phyloP scores from a whole-genome alignment of 2,113 vertebrate genomes.

The Collichthys lucidus region DNA sequence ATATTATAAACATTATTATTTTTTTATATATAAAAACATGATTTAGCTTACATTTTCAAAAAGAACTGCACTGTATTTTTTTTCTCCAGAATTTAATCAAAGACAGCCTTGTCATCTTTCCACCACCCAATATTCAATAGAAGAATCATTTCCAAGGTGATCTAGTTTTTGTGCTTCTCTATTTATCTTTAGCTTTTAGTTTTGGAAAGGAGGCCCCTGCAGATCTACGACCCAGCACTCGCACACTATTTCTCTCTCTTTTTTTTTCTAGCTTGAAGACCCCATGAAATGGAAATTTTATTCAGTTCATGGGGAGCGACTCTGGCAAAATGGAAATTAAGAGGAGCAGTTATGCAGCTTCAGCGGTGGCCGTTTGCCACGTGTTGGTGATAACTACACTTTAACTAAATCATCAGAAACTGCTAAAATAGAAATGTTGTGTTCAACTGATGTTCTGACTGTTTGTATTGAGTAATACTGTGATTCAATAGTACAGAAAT shows the following conservation, averaged over 20 bases:
- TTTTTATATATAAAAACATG: conserved; percentile 60
- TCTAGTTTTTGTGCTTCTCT: conserved; percentile 94
- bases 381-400: conserved; percentile 1
- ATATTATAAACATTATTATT: conserved; percentile 66
- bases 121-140: conserved; percentile 38
- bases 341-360: conserved; percentile 6
- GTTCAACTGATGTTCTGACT: conserved; percentile 2
- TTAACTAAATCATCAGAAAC: conserved; percentile 5
- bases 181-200: conserved; percentile 71
- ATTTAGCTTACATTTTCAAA: conserved; percentile 67
- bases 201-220: conserved; percentile 86
- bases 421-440: background rate
- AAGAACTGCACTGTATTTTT: conserved; percentile 60
- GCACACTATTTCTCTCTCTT: conserved; percentile 28
- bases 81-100: conserved; percentile 51
- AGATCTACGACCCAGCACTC: conserved; percentile 62
- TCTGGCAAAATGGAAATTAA: conserved; percentile 34
- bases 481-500: background rate
- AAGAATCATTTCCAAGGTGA: conserved; percentile 86
- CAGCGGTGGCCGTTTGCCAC: background rate
- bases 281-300: conserved; percentile 56
- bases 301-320: conserved; percentile 14
- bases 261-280: conserved; percentile 35
- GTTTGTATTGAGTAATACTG: background rate
- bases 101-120: conserved; percentile 56